Conservation (phyloP, 2,797 vertebrate genomes). For the Vultur gryphus region DNA sequence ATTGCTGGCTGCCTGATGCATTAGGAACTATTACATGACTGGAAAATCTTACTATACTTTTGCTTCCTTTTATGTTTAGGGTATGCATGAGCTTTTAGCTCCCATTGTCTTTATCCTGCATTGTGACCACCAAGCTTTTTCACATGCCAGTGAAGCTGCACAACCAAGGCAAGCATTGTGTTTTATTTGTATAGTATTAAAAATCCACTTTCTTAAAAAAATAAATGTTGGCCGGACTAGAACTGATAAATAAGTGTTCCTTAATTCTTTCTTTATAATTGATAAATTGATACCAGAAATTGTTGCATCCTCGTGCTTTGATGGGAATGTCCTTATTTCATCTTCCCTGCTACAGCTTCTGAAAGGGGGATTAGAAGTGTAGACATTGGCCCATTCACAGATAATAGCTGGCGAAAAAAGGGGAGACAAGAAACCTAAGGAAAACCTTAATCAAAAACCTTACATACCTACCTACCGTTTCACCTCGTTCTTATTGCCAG, state of each 20-base stretch:
- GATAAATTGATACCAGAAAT: not conserved
- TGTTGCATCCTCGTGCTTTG: not conserved
- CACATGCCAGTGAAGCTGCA: conserved; percentile 93
- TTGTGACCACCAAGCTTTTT: conserved; percentile 97
- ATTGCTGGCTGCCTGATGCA: not conserved
- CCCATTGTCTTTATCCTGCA: conserved; percentile 95
- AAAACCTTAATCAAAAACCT: not conserved
- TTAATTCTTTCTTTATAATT: not conserved
- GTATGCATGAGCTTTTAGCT: conserved; percentile 97
- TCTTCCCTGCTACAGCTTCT: not conserved
- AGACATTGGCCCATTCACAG: not conserved
- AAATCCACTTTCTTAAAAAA: not conserved
- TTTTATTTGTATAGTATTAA: not conserved
- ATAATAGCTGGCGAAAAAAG: not conserved
- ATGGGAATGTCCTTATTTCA: not conserved
- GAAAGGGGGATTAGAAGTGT: not conserved
- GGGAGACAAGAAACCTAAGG: not conserved
- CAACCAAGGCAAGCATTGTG: conserved; percentile 84
- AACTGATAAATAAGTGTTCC: not conserved
- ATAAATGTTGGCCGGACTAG: not conserved
- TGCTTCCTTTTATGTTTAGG: conserved; percentile 74
- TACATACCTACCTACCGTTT: not conserved
- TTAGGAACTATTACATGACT: not conserved
- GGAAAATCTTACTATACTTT: not conserved
- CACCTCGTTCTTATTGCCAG: not conserved